Evolutionary conservation across 2,888 invertebrate species (phyloP).

Genomic region (Chymomyza procnemis): DNA sequence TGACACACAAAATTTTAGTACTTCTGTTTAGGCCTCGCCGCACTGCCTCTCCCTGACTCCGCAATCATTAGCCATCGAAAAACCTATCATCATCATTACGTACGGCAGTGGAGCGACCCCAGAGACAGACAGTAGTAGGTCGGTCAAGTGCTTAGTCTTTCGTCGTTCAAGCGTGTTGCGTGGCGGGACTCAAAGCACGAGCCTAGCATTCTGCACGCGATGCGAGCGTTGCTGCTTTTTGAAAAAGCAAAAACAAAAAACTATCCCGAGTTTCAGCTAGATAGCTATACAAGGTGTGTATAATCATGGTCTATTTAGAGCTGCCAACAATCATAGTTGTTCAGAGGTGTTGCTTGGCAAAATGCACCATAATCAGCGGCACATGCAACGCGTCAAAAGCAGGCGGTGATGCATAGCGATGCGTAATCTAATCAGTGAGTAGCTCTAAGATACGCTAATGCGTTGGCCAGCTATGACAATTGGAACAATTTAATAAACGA

Average conservation of each 20-base stretch:
- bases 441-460: not conserved
- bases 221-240: conserved; percentile 41
- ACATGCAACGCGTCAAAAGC: conserved; percentile 25
- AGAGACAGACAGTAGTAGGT: not conserved
- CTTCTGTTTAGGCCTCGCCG: conserved; percentile 8
- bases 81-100: conserved; percentile 71
- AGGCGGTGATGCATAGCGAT: not conserved
- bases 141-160: not conserved
- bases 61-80: conserved; percentile 66
- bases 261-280: not conserved
- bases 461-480: not conserved
- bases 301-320: conserved; percentile 27
- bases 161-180: conserved; percentile 14
- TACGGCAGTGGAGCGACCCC: conserved; percentile 24
- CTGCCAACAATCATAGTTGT: conserved; percentile 48
- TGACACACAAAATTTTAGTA: conserved; percentile 15
- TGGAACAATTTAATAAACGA: not conserved
- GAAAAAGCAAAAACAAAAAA: no score
- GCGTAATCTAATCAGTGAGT: not conserved
- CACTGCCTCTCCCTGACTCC: conserved; percentile 13
- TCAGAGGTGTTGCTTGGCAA: conserved; percentile 64
- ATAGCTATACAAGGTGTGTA: conserved; percentile 15
- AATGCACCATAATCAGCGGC: conserved; percentile 50
- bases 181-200: conserved; percentile 50
- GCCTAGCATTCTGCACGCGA: conserved; percentile 63